A percentile compares a stretch with the other conserved stretches of the same genome.
These are phyloP conservation scores for Molorchus minor DNA, from an alignment of 2,888 invertebrate genomes.

Conservation along the genomic window DNA sequence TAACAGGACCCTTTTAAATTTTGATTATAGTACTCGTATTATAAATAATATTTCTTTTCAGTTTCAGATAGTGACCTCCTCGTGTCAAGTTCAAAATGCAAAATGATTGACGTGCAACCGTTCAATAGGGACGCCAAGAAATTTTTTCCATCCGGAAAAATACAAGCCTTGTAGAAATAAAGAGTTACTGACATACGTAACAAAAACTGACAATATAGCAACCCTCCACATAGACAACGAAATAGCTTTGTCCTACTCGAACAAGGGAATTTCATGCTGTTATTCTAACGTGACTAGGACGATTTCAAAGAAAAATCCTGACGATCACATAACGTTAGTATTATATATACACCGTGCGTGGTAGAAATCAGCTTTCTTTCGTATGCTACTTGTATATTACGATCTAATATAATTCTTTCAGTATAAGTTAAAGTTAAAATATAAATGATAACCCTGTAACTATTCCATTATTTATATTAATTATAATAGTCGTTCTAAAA, in stretches of 20 bases:
- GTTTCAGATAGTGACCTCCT: constrained; percentile 61
- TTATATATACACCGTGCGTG: too few relatives aligned
- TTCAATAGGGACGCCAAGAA: constrained; percentile 66
- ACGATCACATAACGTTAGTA: constrained; percentile 50
- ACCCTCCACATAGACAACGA: constrained; percentile 54
- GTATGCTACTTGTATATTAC: too few relatives aligned
- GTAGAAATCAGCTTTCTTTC: too few relatives aligned
- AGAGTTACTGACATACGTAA: constrained; percentile 56
- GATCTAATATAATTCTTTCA: too few relatives aligned
- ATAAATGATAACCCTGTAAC: too few relatives aligned
- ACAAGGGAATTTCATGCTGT: constrained; percentile 49
- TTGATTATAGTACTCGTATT: too few relatives aligned
- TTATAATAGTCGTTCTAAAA: too few relatives aligned
- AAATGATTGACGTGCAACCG: constrained; percentile 70
- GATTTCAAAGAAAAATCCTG: constrained; percentile 43
- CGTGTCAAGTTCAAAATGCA: constrained; percentile 70
- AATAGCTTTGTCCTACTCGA: constrained; percentile 51
- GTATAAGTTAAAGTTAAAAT: too few relatives aligned
- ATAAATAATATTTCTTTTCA: too few relatives aligned
- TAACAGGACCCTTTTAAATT: too few relatives aligned
- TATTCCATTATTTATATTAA: too few relatives aligned
- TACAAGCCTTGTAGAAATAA: constrained; percentile 66
- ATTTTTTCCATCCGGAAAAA: constrained; percentile 64
- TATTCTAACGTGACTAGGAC: constrained; percentile 51
- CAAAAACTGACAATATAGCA: constrained; percentile 52